Conservation (phyloP, 37 sponge, comb jelly and placozoan species). For the Halichondria panicea region DNA sequence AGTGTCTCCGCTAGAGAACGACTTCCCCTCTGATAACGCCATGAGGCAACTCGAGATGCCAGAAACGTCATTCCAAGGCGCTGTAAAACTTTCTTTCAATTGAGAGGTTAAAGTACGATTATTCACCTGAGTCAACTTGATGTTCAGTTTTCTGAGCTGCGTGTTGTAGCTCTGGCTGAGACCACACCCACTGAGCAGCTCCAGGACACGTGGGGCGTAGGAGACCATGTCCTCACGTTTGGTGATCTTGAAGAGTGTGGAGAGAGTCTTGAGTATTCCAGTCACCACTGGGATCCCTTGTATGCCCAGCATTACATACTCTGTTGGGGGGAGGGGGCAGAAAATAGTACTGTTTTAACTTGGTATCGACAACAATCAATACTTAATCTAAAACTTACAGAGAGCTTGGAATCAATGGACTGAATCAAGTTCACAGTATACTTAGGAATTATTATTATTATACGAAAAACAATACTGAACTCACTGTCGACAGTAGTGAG, state of each 20-base stretch:
- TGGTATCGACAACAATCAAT: too few relatives aligned
- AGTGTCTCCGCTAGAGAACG: constrained; percentile 74
- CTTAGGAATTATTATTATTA: too few relatives aligned
- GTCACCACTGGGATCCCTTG: constrained; percentile 32
- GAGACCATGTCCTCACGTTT: constrained; percentile 78
- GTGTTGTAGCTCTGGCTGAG: constrained; percentile 57
- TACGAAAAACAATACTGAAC: too few relatives aligned
- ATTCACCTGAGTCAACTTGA: constrained; percentile 83
- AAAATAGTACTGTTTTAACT: too few relatives aligned
- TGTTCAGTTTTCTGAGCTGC: constrained; percentile 82
- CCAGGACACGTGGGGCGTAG: constrained; percentile 48
- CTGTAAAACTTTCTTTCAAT: constrained; percentile 8
- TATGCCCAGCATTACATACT: neutral
- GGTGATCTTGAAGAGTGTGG: constrained; percentile 66
- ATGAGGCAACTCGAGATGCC: constrained; percentile 69
- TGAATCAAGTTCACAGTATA: too few relatives aligned
- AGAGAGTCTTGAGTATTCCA: constrained; percentile 58
- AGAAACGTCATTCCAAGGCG: constrained; percentile 78
- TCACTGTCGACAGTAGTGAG: constrained; percentile 46
- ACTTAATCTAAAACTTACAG: too few relatives aligned
- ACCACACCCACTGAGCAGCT: constrained; percentile 11
- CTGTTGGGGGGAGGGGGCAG: too few relatives aligned
- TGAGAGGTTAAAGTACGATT: neutral
- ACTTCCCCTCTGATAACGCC: constrained; percentile 90
- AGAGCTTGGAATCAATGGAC: too few relatives aligned